Percentiles rank a stretch among this genome's conserved stretches.
These are phyloP conservation scores for Pseudoips prasinana DNA, from an alignment of 2,888 invertebrate species.

Conservation along the genomic window DNA sequence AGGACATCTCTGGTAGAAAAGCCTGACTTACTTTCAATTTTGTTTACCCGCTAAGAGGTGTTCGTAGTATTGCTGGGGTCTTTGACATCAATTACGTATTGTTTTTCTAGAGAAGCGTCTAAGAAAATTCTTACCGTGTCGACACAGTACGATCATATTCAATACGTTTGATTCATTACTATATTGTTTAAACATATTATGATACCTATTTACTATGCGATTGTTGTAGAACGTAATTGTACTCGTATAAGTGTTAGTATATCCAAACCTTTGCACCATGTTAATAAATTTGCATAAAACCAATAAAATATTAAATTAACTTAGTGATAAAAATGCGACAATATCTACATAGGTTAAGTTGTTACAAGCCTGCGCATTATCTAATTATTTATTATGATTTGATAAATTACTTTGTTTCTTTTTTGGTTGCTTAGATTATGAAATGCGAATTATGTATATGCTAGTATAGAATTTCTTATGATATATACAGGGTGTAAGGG, in stretches of 20 bases:
- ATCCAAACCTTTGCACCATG: constrained; percentile 33
- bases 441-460: constrained; percentile 11
- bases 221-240: constrained; percentile 25
- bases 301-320: constrained; percentile 31
- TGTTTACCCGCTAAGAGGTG: too few relatives aligned
- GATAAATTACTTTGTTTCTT: constrained; percentile 10
- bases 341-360: constrained; percentile 73
- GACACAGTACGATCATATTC: constrained; percentile 21
- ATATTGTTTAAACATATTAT: constrained; percentile 10
- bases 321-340: constrained; percentile 75
- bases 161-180: constrained; percentile 24
- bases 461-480: too few relatives aligned
- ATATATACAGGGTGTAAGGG: too few relatives aligned
- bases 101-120: too few relatives aligned
- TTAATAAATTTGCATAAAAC: constrained; percentile 16
- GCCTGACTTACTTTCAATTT: too few relatives aligned
- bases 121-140: too few relatives aligned
- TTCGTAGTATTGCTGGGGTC: too few relatives aligned
- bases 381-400: constrained; percentile 14
- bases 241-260: constrained; percentile 30
- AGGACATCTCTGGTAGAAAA: too few relatives aligned
- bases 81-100: too few relatives aligned
- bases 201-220: constrained; percentile 20
- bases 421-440: constrained; percentile 26
- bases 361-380: constrained; percentile 33